Conservation (phyloP, 2,888 invertebrate species). For the Lasioglossum oenotherae region DNA sequence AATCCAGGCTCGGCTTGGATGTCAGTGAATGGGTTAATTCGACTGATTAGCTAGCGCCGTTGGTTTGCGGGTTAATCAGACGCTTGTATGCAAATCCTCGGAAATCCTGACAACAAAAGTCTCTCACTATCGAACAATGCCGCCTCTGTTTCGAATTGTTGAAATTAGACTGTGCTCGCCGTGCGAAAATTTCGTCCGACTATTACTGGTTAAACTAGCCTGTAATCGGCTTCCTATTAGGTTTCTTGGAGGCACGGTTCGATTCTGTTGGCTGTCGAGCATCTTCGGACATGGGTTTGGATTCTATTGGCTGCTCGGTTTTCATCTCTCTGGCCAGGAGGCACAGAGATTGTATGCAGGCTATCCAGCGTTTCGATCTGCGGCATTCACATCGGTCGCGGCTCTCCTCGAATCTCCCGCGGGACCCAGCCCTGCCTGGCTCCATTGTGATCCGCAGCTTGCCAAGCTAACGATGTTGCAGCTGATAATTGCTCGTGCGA, state of each 20-base stretch:
- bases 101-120: neutral
- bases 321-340: neutral
- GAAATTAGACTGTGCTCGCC: neutral
- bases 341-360: conserved; percentile 38
- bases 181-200: neutral
- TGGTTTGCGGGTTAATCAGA: neutral
- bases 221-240: neutral
- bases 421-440: conserved; percentile 29
- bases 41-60: neutral
- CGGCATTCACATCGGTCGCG: conserved; percentile 39
- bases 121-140: neutral
- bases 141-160: neutral
- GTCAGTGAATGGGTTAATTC: neutral
- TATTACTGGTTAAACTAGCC: neutral
- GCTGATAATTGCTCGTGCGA: conserved; percentile 51
- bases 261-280: neutral
- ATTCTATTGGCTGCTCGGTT: neutral
- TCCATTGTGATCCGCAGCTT: conserved; percentile 56
- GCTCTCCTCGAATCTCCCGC: conserved; percentile 23
- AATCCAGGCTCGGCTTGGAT: neutral
- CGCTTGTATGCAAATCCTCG: neutral
- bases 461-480: conserved; percentile 53
- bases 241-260: neutral
- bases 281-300: neutral
- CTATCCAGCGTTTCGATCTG: conserved; percentile 54